These are phyloP conservation scores for Lacerta viridis DNA, from an alignment of 2,797 vertebrate species.

Conservation along the genomic window DNA sequence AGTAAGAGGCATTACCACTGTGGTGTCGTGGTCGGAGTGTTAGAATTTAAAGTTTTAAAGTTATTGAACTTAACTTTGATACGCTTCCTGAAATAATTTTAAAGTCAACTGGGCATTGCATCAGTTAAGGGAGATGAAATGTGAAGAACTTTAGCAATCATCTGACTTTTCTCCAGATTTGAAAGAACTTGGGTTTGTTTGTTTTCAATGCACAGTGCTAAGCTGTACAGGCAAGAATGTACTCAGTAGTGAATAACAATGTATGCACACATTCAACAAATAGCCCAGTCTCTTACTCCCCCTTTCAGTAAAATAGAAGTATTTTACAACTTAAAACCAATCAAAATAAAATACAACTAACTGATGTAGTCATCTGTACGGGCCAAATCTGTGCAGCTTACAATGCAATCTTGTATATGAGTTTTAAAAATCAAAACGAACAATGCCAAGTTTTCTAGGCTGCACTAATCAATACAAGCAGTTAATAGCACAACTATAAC, in stretches of 20 bases:
- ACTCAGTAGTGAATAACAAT: not conserved
- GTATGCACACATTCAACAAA: not conserved
- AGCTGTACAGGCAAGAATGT: not conserved
- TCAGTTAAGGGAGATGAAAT: not conserved
- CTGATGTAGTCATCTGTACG: not conserved
- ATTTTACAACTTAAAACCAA: not conserved
- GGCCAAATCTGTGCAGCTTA: not conserved
- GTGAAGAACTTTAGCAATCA: not conserved
- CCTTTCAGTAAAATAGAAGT: not conserved
- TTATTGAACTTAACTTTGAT: not conserved
- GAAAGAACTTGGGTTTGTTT: not conserved
- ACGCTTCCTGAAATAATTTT: not conserved
- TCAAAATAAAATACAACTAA: not conserved
- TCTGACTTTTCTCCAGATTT: not conserved
- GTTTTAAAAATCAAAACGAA: not conserved
- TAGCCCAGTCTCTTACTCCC: not conserved
- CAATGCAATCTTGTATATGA: not conserved
- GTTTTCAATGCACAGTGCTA: no score
- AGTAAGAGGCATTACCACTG: no score
- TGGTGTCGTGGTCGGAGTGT: no score
- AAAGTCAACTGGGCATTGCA: not conserved
- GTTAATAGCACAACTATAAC: not conserved
- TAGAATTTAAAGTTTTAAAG: not conserved
- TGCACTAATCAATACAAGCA: not conserved
- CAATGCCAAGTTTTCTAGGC: no score